Evolutionary conservation across 2,113 vertebrate genomes (phyloP).

Genomic region (Enhydra lutris): DNA sequence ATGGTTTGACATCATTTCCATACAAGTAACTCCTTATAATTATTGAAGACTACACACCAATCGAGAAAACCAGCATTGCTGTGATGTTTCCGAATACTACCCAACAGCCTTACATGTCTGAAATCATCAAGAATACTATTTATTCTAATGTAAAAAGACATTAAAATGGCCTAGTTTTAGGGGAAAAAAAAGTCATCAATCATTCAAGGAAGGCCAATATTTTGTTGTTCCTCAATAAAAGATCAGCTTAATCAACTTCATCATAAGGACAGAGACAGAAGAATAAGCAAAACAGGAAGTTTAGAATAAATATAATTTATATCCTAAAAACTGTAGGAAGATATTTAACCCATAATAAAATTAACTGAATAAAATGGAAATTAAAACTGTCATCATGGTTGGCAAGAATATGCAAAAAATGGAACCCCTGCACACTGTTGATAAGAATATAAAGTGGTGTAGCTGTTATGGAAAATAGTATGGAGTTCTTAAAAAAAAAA

Average conservation of each 20-base stretch:
- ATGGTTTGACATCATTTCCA: neutral
- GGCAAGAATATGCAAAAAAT: neutral
- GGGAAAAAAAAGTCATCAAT: neutral
- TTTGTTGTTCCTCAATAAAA: neutral
- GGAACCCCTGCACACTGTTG: neutral
- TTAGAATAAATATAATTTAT: neutral
- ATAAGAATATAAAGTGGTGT: neutral
- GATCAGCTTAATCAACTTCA: neutral
- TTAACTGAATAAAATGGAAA: neutral
- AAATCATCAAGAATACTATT: neutral
- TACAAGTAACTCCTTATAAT: neutral
- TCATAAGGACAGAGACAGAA: neutral
- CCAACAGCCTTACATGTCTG: neutral
- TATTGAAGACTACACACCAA: neutral
- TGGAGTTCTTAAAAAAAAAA: too few species aligned
- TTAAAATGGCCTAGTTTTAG: neutral
- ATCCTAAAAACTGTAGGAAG: neutral
- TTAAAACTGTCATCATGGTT: neutral
- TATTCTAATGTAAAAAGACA: neutral
- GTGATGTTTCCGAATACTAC: neutral
- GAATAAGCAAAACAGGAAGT: neutral
- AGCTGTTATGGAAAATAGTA: neutral
- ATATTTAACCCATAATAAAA: neutral
- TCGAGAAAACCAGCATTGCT: neutral
- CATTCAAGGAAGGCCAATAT: neutral